Evolutionary conservation across 2,888 invertebrate genomes (phyloP).

Genomic region (Cataglyphis albicans): DNA sequence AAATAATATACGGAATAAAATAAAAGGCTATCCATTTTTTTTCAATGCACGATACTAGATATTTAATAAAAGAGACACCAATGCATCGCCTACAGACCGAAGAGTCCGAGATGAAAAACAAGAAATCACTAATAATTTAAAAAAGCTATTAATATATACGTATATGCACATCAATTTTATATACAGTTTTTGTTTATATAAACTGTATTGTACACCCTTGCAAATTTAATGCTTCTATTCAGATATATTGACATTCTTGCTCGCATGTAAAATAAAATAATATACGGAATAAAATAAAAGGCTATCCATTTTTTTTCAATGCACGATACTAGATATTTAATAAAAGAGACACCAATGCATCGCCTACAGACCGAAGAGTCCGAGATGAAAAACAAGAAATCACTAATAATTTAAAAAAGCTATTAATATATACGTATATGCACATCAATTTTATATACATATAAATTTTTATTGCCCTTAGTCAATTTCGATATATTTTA

Average conservation of each 20-base stretch:
- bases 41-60: background rate
- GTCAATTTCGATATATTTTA: background rate
- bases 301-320: background rate
- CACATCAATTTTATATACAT: background rate
- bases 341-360: background rate
- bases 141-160: background rate
- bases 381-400: background rate
- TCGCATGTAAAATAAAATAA: slow-evolving; percentile 5
- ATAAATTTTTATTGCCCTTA: background rate
- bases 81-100: background rate
- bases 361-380: background rate
- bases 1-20: background rate
- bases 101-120: background rate
- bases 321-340: background rate
- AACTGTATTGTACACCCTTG: background rate
- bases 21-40: background rate
- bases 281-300: background rate
- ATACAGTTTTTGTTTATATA: background rate
- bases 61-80: background rate
- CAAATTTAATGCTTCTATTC: slow-evolving; percentile 1
- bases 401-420: background rate
- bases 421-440: background rate
- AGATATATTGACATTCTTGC: background rate
- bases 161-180: background rate
- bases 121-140: background rate